Evolutionary conservation across 30 jellyfish, hydroid and myxozoan genomes (phyloP).

Genomic region (Chironex yamaguchii): DNA sequence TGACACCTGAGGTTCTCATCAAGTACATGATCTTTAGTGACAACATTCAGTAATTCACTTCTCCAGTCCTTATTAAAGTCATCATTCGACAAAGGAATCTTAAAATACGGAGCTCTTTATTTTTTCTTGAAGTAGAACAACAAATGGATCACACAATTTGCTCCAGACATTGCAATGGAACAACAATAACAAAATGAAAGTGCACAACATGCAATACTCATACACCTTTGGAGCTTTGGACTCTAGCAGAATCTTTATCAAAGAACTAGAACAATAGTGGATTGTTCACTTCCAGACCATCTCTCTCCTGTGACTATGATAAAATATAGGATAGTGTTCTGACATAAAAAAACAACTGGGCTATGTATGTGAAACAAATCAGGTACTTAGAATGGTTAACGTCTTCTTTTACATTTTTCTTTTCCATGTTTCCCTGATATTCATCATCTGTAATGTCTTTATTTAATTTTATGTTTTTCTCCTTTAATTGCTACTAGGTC

Average conservation of each 20-base stretch:
- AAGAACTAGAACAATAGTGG: slow-evolving; percentile 53
- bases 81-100: slow-evolving; percentile 30
- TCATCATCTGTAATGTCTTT: no score
- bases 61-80: slow-evolving; percentile 52
- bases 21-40: slow-evolving; percentile 31
- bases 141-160: slow-evolving; percentile 26
- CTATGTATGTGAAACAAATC: no score
- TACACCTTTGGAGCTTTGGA: slow-evolving; percentile 54
- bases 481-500: no score
- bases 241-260: slow-evolving; percentile 38
- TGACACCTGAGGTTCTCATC: slow-evolving; percentile 13
- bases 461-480: no score
- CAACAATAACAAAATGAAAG: neutral
- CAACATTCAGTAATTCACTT: slow-evolving; percentile 38
- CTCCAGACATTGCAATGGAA: slow-evolving; percentile 10
- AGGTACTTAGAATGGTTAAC: no score
- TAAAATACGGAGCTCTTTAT: slow-evolving; percentile 46
- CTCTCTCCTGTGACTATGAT: slow-evolving; percentile 45
- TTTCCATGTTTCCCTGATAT: no score
- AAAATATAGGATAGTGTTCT: no score
- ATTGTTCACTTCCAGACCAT: slow-evolving; percentile 67
- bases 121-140: slow-evolving; percentile 42
- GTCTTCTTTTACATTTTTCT: no score
- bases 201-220: neutral
- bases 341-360: no score